These are phyloP conservation scores for Oceanodroma tethys DNA, from an alignment of 2,113 vertebrate genomes.

Conservation along the genomic window DNA sequence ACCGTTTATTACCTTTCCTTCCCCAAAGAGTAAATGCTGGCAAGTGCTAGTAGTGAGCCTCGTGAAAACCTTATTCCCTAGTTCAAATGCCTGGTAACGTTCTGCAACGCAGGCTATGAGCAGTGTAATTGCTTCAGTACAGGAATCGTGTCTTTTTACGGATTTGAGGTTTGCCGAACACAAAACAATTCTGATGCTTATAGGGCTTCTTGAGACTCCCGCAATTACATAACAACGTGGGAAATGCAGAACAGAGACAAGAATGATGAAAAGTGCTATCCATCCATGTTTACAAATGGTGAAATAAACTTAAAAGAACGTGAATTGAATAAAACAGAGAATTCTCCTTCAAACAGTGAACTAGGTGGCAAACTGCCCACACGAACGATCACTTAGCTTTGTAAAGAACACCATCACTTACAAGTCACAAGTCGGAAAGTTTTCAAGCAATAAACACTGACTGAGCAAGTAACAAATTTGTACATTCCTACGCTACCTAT, in stretches of 20 bases:
- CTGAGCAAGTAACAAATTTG: background rate
- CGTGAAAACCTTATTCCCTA: background rate
- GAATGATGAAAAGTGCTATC: background rate
- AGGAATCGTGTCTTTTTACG: background rate
- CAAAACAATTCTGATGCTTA: background rate
- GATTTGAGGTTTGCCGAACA: background rate
- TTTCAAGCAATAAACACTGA: background rate
- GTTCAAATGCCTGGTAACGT: background rate
- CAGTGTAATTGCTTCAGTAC: background rate
- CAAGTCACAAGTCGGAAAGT: background rate
- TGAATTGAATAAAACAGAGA: background rate
- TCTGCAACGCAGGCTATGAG: fast-evolving
- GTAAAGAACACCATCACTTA: background rate
- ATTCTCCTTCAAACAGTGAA: background rate
- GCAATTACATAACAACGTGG: background rate
- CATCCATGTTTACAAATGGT: background rate
- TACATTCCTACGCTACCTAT: background rate
- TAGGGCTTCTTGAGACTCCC: background rate
- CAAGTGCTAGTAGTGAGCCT: background rate
- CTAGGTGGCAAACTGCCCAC: background rate
- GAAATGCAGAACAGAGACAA: background rate
- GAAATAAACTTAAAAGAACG: background rate
- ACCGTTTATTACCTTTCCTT: background rate
- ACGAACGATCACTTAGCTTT: background rate
- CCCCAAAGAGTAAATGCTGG: background rate